Evolutionary conservation across 2,113 vertebrate species (phyloP), one percentile per base, ranked within the genome.

Genomic region (Alethe diademata): DNA sequence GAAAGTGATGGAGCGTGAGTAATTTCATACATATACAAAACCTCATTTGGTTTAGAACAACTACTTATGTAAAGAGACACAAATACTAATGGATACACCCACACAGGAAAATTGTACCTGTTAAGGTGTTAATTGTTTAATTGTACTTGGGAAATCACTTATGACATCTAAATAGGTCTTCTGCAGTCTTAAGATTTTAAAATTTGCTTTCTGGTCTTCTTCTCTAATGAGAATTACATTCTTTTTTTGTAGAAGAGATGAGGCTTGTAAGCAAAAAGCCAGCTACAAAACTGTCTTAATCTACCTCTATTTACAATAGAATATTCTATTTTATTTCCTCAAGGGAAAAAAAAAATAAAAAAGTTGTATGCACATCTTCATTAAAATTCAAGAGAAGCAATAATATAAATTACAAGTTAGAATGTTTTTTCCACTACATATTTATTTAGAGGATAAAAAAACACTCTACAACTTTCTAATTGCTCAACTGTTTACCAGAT

Each of bases 401-500:
- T 13, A 29, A 25, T 72, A 43, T 64, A 76, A 92, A 57, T 74
- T 29, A 72, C 60, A 90, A 89, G n/a, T 48, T 86, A 35, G 36
- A 65, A 73, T 35, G 24, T 4, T 82, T 66, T 86, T 94, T 71
- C 75, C 29, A 80, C 40, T 74, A 8, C 35, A 31, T 40, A 28
- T 71, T 61, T 95, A 31, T 79, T 94, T 86, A 82, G 82, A 91
- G 58, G 72, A 53, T 35, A 90, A 93, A 29, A 90, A 95, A 25
- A 84, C 36, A 45, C 38, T 47, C 65, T 40, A 31, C 54, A 91
- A 45, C n/a, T 75, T 62, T 54, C 29, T 60, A 83, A 14, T 90
- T 94, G 83, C 85, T 76, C 87, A 93, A 80, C 74, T 92, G 57
- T 82, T 94, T 78, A 92, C 25, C 42, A 95, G 40, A 73, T 81